Evolutionary conservation across 2,888 invertebrate species (phyloP).

Genomic region (Branchinecta sandiegonensis): DNA sequence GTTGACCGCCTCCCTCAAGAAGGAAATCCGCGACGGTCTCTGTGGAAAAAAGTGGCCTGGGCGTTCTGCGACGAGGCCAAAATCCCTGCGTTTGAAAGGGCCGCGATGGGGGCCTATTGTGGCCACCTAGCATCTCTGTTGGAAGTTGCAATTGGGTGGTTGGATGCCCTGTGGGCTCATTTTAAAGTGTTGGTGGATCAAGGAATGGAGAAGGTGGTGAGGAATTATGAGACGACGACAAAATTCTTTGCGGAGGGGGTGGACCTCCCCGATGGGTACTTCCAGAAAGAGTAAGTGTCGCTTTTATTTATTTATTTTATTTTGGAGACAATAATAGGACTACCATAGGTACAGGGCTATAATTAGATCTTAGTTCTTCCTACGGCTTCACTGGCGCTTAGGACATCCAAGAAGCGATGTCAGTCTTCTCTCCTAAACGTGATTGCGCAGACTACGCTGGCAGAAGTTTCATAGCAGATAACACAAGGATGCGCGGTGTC

Average conservation of each 20-base stretch:
- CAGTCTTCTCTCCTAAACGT: too few relatives aligned
- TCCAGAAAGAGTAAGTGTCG: slow-evolving; percentile 39
- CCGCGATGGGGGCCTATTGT: slow-evolving; percentile 61
- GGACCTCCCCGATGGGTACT: slow-evolving; percentile 49
- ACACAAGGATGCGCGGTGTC: too few relatives aligned
- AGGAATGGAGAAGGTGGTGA: slow-evolving; percentile 62
- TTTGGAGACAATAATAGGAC: too few relatives aligned
- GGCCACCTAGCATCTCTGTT: slow-evolving; percentile 66
- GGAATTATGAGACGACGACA: slow-evolving; percentile 36
- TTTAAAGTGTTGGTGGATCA: slow-evolving; percentile 65
- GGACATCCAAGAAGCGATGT: too few relatives aligned
- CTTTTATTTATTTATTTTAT: too few relatives aligned
- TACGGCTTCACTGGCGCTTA: too few relatives aligned
- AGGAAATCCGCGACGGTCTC: slow-evolving; percentile 59
- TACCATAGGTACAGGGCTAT: too few relatives aligned
- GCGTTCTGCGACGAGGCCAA: slow-evolving; percentile 37
- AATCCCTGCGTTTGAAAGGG: slow-evolving; percentile 37
- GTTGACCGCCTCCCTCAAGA: slow-evolving; percentile 44
- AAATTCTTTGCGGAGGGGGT: slow-evolving; percentile 40
- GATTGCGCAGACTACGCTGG: too few relatives aligned
- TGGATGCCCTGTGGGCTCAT: slow-evolving; percentile 80
- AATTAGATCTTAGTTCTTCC: too few relatives aligned
- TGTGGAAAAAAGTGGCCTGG: slow-evolving; percentile 44
- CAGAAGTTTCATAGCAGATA: too few relatives aligned
- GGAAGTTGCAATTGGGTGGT: slow-evolving; percentile 51